Evolutionary conservation across 2,113 vertebrate genomes (phyloP).

Genomic region (Odobenus rosmarus): DNA sequence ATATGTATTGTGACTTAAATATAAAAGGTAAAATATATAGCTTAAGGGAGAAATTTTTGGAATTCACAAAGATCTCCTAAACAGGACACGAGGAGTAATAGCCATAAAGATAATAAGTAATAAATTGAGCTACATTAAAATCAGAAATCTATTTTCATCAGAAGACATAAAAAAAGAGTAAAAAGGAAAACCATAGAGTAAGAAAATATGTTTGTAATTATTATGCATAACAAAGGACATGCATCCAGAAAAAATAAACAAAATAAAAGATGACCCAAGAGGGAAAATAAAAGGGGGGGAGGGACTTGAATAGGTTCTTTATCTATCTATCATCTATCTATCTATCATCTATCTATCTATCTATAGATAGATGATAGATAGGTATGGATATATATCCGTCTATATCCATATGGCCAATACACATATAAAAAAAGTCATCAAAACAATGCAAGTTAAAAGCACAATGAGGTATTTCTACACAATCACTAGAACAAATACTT

Average conservation of each 20-base stretch:
- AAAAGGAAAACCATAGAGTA: not conserved
- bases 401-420: not conserved
- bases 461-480: not conserved
- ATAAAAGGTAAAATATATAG: not conserved
- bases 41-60: not conserved
- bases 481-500: not conserved
- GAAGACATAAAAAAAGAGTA: not conserved
- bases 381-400: not conserved
- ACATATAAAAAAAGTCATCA: not conserved
- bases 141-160: not conserved
- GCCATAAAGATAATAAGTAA: not conserved
- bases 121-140: not conserved
- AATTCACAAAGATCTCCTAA: not conserved
- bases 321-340: not conserved
- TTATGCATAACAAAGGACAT: not conserved
- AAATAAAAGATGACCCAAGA: not conserved
- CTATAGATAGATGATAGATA: too few species aligned
- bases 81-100: not conserved
- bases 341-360: too few species aligned
- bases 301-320: not conserved
- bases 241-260: not conserved
- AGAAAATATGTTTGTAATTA: not conserved
- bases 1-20: not conserved
- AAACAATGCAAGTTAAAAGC: not conserved
- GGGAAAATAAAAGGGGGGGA: not conserved